These are phyloP conservation scores for Cataglyphis rosenhaueri DNA, from an alignment of 2,888 invertebrate species.

Conservation along the genomic window DNA sequence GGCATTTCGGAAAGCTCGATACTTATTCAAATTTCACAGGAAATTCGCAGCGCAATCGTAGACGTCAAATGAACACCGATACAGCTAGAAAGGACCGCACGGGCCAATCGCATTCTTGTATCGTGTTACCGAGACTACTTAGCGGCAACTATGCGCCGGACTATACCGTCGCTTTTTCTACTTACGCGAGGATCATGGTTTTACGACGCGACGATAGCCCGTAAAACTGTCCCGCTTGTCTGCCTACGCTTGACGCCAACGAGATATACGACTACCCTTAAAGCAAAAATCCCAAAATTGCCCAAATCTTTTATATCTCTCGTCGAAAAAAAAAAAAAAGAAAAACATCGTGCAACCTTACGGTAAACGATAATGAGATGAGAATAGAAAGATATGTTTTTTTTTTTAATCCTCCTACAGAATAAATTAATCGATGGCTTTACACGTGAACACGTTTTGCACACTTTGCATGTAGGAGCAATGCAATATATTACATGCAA, in stretches of 20 bases:
- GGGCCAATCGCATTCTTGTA: slow-evolving; percentile 16
- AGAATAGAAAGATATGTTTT: not conserved
- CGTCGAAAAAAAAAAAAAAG: not conserved
- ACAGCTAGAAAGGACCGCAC: not conserved
- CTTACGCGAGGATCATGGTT: slow-evolving; percentile 17
- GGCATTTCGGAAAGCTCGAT: slow-evolving; percentile 38
- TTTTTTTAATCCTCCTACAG: not conserved
- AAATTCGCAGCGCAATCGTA: not conserved
- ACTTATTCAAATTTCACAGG: slow-evolving; percentile 51
- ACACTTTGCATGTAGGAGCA: not conserved
- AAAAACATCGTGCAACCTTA: not conserved
- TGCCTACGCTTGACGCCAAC: slow-evolving; percentile 13
- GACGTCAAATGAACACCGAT: slow-evolving; percentile 18
- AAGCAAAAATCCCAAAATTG: slow-evolving; percentile 35
- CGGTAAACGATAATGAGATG: not conserved
- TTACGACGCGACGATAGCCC: slow-evolving; percentile 16
- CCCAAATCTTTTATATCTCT: not conserved
- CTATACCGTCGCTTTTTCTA: slow-evolving; percentile 34
- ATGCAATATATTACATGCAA: slow-evolving; percentile 8
- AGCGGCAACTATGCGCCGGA: slow-evolving; percentile 32
- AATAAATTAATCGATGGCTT: slow-evolving; percentile 23
- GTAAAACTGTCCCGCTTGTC: slow-evolving; percentile 36
- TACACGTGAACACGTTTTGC: not conserved
- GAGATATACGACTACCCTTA: slow-evolving; percentile 19
- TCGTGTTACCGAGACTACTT: slow-evolving; percentile 48